Evolutionary conservation across 23 tunicate genomes (phyloP), one percentile per base, ranked within the genome.

Genomic region (Botrylloides violaceus): DNA sequence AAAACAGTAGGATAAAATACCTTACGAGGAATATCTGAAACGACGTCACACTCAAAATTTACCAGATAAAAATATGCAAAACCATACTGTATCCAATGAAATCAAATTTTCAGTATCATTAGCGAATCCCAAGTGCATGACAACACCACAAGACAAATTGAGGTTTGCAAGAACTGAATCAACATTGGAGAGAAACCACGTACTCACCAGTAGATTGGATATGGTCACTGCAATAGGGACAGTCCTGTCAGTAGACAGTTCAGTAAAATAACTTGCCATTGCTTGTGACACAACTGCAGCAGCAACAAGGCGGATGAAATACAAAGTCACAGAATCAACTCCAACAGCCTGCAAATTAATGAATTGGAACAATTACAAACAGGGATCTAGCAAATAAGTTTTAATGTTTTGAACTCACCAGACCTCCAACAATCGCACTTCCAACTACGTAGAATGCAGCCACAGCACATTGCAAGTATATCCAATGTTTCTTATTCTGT

Each of bases 161-260:
- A n/a, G n/a, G n/a, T n/a, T n/a, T n/a, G n/a, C n/a, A n/a, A n/a
- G n/a, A n/a, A n/a, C n/a, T n/a, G n/a, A n/a, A n/a, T n/a, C n/a
- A n/a, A n/a, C n/a, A n/a, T n/a, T n/a, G n/a, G n/a, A n/a, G n/a
- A n/a, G n/a, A n/a, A n/a, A n/a, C n/a, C n/a, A n/a, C n/a, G 35
- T 25, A 31, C 35, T 63, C 35, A 63, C 70, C 35, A 63, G 33
- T 63, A 63, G 32, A 31, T 9, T 63, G 34, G 70, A 15, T 25
- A 63, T 63, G 4, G 70, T 25, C 32, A 63, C 70, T 27, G 70
- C 70, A 3, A 63, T 28, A 19, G 70, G 70, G 20, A 63, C 70
- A 3, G 35, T 28, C 3, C 36, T 31, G 9, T 63, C 70, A 3
- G 70, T 25, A 25, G 70, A 29, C n/a, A 25, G 18, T 63, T 63